Conservation (phyloP, 2,113 vertebrate species). For the Sturnus vulgaris region DNA sequence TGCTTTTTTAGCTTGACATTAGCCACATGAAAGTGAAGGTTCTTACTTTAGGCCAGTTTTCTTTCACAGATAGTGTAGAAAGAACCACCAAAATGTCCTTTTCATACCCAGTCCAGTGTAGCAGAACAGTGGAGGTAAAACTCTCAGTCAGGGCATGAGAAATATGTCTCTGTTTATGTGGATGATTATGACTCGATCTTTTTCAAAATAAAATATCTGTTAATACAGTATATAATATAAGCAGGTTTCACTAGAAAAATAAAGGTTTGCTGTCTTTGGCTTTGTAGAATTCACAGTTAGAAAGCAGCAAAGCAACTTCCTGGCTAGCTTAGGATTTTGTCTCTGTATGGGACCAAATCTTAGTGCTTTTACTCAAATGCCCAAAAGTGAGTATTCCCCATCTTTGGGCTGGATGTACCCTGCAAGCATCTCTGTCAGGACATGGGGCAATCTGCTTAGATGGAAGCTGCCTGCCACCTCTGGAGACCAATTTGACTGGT, state of each 20-base stretch:
- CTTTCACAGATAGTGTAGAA: not conserved
- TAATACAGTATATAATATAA: not conserved
- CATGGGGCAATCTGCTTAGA: not conserved
- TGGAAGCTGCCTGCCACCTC: not conserved
- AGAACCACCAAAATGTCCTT: not conserved
- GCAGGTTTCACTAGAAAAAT: not conserved
- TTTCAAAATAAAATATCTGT: not conserved
- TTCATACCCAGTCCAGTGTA: not conserved
- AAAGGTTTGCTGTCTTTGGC: not conserved
- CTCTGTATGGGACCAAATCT: not conserved
- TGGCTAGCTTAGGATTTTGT: not conserved
- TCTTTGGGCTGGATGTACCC: not conserved
- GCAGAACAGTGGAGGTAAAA: not conserved
- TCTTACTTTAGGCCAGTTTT: not conserved
- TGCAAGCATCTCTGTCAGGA: not conserved
- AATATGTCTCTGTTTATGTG: not conserved
- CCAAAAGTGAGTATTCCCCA: not conserved
- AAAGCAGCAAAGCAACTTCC: not conserved
- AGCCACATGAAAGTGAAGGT: not conserved
- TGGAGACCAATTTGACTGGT: not conserved
- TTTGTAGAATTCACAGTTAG: not conserved
- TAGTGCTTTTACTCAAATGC: not conserved
- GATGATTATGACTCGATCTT: not conserved
- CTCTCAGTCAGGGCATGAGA: rapidly evolving
- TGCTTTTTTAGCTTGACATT: not conserved